These are phyloP conservation scores for Eumeta japonica DNA, from an alignment of 1,140 invertebrate species.

Conservation along the genomic window DNA sequence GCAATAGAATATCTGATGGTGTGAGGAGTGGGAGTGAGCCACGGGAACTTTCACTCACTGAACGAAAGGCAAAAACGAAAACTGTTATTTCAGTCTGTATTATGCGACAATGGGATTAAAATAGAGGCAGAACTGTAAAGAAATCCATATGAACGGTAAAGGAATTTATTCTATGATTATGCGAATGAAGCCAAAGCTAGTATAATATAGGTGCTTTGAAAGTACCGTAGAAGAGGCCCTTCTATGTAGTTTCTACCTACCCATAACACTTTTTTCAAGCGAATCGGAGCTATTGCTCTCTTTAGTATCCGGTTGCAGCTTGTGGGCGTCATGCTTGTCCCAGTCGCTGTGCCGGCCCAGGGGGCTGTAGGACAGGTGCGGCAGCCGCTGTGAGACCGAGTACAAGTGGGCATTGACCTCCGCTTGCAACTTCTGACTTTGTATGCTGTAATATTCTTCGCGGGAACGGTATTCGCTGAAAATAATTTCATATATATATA, in stretches of 20 bases:
- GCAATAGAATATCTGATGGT: too few relatives aligned
- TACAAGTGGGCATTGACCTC: constrained; percentile 54
- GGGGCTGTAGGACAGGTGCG: constrained; percentile 50
- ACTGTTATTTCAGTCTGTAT: too few relatives aligned
- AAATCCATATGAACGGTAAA: background rate
- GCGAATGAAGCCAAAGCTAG: too few relatives aligned
- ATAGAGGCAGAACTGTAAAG: too few relatives aligned
- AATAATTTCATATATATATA: constrained; percentile 9
- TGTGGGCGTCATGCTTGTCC: constrained; percentile 51
- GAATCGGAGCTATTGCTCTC: constrained; percentile 55
- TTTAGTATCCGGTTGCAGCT: constrained; percentile 46
- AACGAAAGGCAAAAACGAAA: too few relatives aligned
- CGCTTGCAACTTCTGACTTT: constrained; percentile 48
- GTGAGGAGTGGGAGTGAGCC: too few relatives aligned
- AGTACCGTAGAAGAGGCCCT: background rate
- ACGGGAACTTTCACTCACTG: too few relatives aligned
- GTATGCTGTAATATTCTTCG: constrained; percentile 53
- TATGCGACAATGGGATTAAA: too few relatives aligned
- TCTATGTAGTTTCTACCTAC: constrained; percentile 14
- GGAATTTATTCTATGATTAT: too few relatives aligned
- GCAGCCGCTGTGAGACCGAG: constrained; percentile 50
- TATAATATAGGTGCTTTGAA: background rate
- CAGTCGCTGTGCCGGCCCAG: constrained; percentile 49
- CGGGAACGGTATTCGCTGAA: constrained; percentile 50
- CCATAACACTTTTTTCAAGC: constrained; percentile 53